Evolutionary conservation across 1,140 invertebrate species (phyloP).

Genomic region (Dendrolimus punctatus): DNA sequence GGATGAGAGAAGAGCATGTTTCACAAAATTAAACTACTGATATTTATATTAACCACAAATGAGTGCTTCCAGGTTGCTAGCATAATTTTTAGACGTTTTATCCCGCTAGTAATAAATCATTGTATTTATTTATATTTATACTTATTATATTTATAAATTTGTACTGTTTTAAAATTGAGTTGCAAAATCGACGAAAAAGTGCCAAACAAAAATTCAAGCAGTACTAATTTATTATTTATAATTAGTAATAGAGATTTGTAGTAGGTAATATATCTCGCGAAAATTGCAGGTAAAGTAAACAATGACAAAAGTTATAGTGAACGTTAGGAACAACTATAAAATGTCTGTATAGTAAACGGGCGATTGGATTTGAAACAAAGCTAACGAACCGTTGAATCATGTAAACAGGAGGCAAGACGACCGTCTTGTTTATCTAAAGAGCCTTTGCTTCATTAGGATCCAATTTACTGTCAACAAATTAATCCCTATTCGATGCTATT

Average conservation of each 20-base stretch:
- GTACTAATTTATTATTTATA: too few species aligned
- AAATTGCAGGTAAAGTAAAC: background rate
- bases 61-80: too few species aligned
- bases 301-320: background rate
- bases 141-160: too few species aligned
- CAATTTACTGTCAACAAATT: conserved; percentile 70
- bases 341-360: conserved; percentile 25
- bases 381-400: conserved; percentile 67
- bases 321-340: background rate
- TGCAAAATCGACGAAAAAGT: too few species aligned
- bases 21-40: too few species aligned
- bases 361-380: conserved; percentile 68
- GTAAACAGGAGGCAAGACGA: conserved; percentile 67
- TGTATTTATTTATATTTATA: too few species aligned
- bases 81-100: too few species aligned
- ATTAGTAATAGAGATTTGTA: background rate
- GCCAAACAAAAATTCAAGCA: too few species aligned
- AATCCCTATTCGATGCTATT: conserved; percentile 45
- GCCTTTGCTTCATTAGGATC: conserved; percentile 71
- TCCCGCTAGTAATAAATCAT: too few species aligned
- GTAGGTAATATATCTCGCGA: background rate
- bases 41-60: too few species aligned
- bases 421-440: conserved; percentile 68
- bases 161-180: too few species aligned
- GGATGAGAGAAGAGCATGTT: too few species aligned